Percentiles rank a stretch among this genome's conserved stretches.
These are phyloP conservation scores for Euwallacea fornicatus DNA, from an alignment of 1,140 invertebrate genomes.

Conservation along the genomic window DNA sequence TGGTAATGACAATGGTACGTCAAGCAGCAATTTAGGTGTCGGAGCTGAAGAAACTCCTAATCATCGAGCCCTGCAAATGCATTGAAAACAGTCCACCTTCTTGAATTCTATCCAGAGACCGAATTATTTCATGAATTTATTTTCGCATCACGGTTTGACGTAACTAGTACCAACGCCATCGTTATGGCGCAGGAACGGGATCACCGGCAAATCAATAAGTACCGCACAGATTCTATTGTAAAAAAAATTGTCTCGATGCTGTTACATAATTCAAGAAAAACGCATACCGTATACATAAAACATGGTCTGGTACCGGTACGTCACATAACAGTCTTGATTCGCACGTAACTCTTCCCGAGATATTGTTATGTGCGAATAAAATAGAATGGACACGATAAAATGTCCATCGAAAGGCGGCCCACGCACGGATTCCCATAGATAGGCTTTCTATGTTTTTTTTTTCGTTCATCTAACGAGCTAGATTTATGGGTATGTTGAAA, in stretches of 20 bases:
- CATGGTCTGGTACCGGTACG: conserved; percentile 38
- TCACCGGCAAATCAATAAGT: no score
- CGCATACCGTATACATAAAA: conserved; percentile 33
- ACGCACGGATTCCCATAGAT: conserved; percentile 35
- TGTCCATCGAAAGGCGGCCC: conserved; percentile 34
- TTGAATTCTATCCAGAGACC: not conserved
- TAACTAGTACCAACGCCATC: no score
- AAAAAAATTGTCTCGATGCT: conserved; percentile 18
- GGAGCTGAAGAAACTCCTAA: not conserved
- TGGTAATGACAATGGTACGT: not conserved
- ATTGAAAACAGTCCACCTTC: not conserved
- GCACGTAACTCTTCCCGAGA: conserved; percentile 46
- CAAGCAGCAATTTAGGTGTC: not conserved
- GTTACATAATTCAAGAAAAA: conserved; percentile 39
- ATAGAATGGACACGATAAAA: conserved; percentile 38
- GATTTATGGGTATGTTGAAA: conserved; percentile 24
- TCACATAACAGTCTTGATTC: conserved; percentile 40
- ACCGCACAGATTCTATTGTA: not conserved
- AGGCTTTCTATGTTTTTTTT: conserved; percentile 14
- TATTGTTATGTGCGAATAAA: conserved; percentile 46
- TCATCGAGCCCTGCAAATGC: not conserved
- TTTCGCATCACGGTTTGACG: no score
- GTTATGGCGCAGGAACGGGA: no score
- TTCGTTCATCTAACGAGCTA: conserved; percentile 19
- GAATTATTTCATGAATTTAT: not conserved